A percentile compares a stretch with the other conserved stretches of the same genome.
Conservation (phyloP, 2,797 vertebrate species). For the Bradypodion ventrale region DNA sequence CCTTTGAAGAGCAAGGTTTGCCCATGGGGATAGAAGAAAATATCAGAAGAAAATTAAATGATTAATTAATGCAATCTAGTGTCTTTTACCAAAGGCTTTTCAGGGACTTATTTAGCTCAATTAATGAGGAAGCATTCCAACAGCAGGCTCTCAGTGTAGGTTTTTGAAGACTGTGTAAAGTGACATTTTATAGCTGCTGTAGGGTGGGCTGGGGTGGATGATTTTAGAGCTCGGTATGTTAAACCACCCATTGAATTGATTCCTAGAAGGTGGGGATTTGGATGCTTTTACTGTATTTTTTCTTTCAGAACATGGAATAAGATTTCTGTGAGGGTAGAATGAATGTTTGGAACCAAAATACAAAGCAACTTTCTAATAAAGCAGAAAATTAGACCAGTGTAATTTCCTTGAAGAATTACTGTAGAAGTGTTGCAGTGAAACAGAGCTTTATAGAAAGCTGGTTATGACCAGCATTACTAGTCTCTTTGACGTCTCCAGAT, state of each 20-base stretch:
- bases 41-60: slow-evolving; percentile 73
- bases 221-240: slow-evolving; percentile 48
- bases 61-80: slow-evolving; percentile 73
- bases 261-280: slow-evolving; percentile 8
- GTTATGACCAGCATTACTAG: too few species aligned
- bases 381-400: not conserved
- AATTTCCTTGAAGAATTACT: not conserved
- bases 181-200: slow-evolving; percentile 55
- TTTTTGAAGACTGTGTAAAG: slow-evolving; percentile 61
- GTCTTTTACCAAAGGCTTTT: slow-evolving; percentile 71
- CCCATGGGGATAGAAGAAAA: slow-evolving; percentile 63
- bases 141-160: slow-evolving; percentile 49
- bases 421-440: not conserved
- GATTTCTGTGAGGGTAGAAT: slow-evolving; percentile 1
- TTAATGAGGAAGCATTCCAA: slow-evolving; percentile 68
- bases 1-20: slow-evolving; percentile 67
- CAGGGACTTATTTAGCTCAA: slow-evolving; percentile 60
- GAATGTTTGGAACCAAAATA: not conserved
- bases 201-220: too few species aligned
- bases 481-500: not conserved
- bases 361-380: not conserved
- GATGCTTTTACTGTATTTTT: slow-evolving; percentile 25
- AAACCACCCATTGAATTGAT: slow-evolving; percentile 50
- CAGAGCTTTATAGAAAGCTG: not conserved
- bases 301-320: slow-evolving; percentile 4